Percentiles rank a stretch among this genome's conserved stretches.
These are phyloP conservation scores for Zapus hudsonius DNA, from an alignment of 2,113 vertebrate species.

Conservation along the genomic window DNA sequence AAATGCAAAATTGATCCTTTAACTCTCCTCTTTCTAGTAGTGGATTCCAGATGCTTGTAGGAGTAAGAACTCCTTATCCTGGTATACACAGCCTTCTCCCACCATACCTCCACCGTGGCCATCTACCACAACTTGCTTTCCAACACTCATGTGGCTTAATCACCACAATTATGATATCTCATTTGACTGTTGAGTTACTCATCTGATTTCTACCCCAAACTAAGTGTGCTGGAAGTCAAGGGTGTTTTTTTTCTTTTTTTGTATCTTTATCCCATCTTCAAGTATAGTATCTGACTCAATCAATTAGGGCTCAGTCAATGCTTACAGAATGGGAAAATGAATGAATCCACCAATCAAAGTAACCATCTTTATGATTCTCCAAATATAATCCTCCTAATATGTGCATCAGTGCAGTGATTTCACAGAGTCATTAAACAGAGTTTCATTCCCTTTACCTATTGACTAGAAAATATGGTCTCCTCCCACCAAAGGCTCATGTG, in stretches of 20 bases:
- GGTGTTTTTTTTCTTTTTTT: background rate
- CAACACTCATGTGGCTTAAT: background rate
- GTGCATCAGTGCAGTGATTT: background rate
- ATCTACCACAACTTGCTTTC: background rate
- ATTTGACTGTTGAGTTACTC: background rate
- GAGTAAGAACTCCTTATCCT: background rate
- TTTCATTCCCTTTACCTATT: background rate
- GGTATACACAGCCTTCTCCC: background rate
- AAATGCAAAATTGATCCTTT: background rate
- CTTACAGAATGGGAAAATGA: background rate
- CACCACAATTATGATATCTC: background rate
- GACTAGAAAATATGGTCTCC: no score
- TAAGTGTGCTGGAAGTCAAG: background rate
- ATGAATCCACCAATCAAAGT: background rate
- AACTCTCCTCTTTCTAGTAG: background rate
- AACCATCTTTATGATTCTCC: no score
- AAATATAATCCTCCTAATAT: background rate
- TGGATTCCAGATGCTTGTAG: background rate
- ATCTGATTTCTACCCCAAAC: background rate
- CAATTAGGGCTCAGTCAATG: background rate
- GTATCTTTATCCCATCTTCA: background rate
- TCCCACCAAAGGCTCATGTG: no score
- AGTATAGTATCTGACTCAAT: background rate
- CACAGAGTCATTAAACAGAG: background rate
- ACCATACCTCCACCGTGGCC: background rate